phyloP scores from a whole-genome alignment of 2,888 invertebrate species.

The Pardosa pseudoannulata region DNA sequence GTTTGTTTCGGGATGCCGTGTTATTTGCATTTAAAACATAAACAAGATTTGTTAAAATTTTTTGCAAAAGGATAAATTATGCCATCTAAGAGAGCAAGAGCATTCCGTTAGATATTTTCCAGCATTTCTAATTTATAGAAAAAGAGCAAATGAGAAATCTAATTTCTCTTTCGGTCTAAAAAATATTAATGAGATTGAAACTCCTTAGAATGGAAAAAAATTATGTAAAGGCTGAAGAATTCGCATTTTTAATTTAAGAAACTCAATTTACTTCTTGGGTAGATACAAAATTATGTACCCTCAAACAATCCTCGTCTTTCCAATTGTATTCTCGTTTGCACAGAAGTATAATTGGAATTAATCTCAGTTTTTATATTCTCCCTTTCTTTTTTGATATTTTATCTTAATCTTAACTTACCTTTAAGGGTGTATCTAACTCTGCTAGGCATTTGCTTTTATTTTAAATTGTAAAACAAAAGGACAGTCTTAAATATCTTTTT shows the following conservation, averaged over 20 bases:
- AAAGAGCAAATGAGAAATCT: not conserved
- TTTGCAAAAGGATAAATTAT: too few relatives aligned
- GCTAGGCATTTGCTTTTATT: too few relatives aligned
- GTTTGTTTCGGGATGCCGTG: too few relatives aligned
- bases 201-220: not conserved
- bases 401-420: not conserved
- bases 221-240: not conserved
- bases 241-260: not conserved
- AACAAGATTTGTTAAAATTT: too few relatives aligned
- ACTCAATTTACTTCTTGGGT: not conserved
- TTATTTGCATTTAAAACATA: too few relatives aligned
- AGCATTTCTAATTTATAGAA: too few relatives aligned
- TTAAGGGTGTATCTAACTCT: too few relatives aligned
- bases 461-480: too few relatives aligned
- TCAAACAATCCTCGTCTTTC: not conserved
- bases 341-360: not conserved
- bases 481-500: too few relatives aligned
- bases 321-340: slow-evolving; percentile 9
- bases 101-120: too few relatives aligned
- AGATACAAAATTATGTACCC: not conserved
- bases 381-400: not conserved
- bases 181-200: not conserved
- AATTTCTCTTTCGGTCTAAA: not conserved
- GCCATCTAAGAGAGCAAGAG: too few relatives aligned
- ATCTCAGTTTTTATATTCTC: not conserved